Evolutionary conservation across 2,113 vertebrate genomes (phyloP).

Genomic region (Oncorhynchus tshawytscha): DNA sequence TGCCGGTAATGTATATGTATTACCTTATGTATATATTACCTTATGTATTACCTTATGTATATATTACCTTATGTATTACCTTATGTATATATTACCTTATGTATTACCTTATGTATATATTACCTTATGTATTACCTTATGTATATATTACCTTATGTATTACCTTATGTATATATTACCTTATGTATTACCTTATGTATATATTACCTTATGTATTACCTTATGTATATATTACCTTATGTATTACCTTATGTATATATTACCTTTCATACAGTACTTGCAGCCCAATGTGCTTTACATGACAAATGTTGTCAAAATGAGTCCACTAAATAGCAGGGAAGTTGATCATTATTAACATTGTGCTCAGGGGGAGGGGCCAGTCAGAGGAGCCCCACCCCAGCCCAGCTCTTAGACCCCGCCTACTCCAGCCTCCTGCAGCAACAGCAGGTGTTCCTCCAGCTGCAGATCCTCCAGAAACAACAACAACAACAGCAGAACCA

Average conservation of each 20-base stretch:
- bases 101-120: neutral
- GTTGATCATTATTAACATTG: neutral
- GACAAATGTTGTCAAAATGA: no score
- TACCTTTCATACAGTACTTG: no score
- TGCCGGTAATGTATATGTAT: no score
- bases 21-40: neutral
- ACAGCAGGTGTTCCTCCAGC: conserved; percentile 79
- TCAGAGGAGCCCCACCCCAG: conserved; percentile 65
- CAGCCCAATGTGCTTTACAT: no score
- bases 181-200: no score
- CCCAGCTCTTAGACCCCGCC: conserved; percentile 73
- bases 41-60: no score
- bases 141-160: neutral
- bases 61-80: no score
- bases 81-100: neutral
- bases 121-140: no score
- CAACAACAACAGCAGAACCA: conserved; percentile 68
- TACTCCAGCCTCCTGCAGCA: conserved; percentile 78
- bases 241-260: neutral
- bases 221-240: neutral
- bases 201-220: no score
- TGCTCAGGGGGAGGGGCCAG: conserved; percentile 60
- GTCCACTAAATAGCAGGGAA: no score
- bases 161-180: neutral
- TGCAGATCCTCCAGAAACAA: conserved; percentile 76